Base-by-base conservation (phyloP, 1,140 invertebrate species). In the Bombus confusus region DNA sequence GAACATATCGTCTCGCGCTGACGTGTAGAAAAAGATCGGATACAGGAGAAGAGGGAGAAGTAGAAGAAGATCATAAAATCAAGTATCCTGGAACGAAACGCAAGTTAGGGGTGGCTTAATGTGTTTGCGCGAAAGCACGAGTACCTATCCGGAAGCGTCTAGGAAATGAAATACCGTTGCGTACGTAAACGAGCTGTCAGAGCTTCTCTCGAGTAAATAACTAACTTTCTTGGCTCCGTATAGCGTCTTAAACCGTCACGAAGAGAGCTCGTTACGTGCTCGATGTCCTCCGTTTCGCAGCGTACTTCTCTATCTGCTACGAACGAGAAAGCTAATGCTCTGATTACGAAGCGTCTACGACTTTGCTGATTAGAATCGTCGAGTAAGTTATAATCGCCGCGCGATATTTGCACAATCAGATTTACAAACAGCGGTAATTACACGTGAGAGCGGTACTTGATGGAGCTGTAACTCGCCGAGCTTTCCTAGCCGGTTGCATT, bases 101-200 rank as follows among this genome's bases (percentile, higher is more conserved):
- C 25, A 52, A 76, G 78, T 66, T 81, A 80, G 62, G 87, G 62
- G 66, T 80, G 76, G 77, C 75, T 90, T 92, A 90, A 91, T 92
- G 91, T 92, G 91, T 92, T 92, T 91, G 85, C 91, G 62, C 80
- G 80, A 59, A 52, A 31, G 34, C 37, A 69, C 78, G 80, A 87
- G 87, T 88, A 71, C 77, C 83, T 87, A 86, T 88, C 71, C 84
- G 87, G 72, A 90, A 91, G 85, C 83, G 84, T 85, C 87, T 86
- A 86, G 86, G 85, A 92, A 92, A 92, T 91, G 91, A 92, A 92
- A 92, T 92, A 92, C 87, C 69, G 90, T 86, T 88, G 88, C 88
- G 86, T 92, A 90, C 85, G 85, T 92, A 92, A 92, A 92, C 91
- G 90, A 92, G 88, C 91, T 88, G 84, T 87, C 87, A 81, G 87